Percentiles rank a stretch among this genome's conserved stretches.
These are phyloP conservation scores for Tiliacea aurago DNA, from an alignment of 2,888 invertebrate species.

Conservation along the genomic window DNA sequence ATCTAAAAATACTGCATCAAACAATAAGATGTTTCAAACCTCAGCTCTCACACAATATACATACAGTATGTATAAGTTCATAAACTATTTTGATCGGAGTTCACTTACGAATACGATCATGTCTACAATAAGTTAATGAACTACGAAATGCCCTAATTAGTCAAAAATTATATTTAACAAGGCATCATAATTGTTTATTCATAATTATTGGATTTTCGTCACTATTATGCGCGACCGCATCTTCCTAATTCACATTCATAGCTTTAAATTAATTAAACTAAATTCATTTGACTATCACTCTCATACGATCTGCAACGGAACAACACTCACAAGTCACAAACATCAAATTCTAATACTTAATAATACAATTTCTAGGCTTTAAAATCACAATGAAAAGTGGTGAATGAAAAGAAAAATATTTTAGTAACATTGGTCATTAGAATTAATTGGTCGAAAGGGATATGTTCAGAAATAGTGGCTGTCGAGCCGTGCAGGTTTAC, in stretches of 20 bases:
- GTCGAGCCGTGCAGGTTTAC: constrained; percentile 78
- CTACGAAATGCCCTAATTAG: constrained; percentile 89
- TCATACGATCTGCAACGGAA: constrained; percentile 83
- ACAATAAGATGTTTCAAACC: constrained; percentile 79
- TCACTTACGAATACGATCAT: constrained; percentile 84
- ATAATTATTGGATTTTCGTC: constrained; percentile 90
- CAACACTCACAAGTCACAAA: constrained; percentile 85
- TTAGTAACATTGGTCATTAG: constrained; percentile 85
- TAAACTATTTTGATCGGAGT: constrained; percentile 88
- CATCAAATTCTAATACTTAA: constrained; percentile 90
- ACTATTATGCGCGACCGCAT: constrained; percentile 91
- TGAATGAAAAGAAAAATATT: constrained; percentile 83
- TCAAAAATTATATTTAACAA: constrained; percentile 88
- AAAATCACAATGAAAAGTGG: constrained; percentile 88
- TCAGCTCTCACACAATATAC: constrained; percentile 75
- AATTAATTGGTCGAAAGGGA: constrained; percentile 89
- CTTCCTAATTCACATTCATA: constrained; percentile 89
- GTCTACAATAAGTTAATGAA: constrained; percentile 89
- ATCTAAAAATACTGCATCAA: constrained; percentile 89
- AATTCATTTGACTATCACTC: constrained; percentile 90
- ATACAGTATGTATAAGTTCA: constrained; percentile 73
- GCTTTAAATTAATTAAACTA: constrained; percentile 88
- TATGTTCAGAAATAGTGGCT: constrained; percentile 83
- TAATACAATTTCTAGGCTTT: constrained; percentile 89
- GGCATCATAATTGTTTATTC: constrained; percentile 86